phyloP scores from a whole-genome alignment of 2,797 vertebrate species.

The Sebastes cheni region DNA sequence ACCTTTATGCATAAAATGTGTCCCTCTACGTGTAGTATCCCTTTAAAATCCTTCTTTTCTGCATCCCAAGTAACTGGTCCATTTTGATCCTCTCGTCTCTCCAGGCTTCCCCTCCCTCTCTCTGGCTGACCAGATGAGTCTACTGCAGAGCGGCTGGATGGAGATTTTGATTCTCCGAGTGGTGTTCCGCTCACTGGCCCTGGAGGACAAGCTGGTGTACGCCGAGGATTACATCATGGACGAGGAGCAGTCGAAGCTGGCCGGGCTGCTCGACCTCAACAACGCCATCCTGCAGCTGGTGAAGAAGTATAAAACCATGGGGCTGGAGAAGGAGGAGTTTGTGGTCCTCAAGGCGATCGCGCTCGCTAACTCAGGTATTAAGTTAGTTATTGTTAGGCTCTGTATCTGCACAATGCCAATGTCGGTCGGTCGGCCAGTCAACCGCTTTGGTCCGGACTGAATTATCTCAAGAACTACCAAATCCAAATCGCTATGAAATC shows the following conservation, averaged over 20 bases:
- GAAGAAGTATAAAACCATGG: conserved; percentile 95
- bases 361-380: conserved; percentile 95
- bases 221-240: conserved; percentile 99
- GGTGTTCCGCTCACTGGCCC: conserved; percentile 93
- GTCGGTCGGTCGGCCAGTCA: too few relatives aligned
- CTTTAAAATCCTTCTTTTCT: background rate
- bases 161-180: conserved; percentile 97
- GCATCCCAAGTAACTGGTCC: background rate
- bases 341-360: conserved; percentile 98
- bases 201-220: conserved; percentile 95
- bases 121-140: conserved; percentile 98
- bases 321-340: conserved; percentile 96
- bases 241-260: conserved; percentile 94
- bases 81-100: background rate
- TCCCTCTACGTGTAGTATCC: background rate
- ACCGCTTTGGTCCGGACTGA: background rate
- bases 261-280: conserved; percentile 96
- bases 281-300: conserved; percentile 97
- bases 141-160: conserved; percentile 99
- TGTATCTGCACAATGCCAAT: background rate
- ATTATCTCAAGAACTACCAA: background rate
- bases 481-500: background rate
- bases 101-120: conserved; percentile 95
- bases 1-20: background rate
- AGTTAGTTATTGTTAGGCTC: background rate